Evolutionary conservation across 2,888 invertebrate species (phyloP).

Genomic region (Diaperis boleti): DNA sequence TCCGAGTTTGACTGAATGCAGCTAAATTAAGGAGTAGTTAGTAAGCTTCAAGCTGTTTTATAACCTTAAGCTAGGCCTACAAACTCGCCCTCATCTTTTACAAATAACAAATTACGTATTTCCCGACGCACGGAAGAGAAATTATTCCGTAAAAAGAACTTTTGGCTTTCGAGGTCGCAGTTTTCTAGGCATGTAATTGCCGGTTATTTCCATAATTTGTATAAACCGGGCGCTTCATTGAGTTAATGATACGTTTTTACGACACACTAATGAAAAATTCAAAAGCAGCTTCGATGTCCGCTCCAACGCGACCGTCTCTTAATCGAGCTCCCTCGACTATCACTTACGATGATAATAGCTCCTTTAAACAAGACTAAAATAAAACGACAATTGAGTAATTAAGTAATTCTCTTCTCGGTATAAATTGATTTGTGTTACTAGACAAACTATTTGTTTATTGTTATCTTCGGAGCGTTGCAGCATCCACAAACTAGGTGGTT

Average conservation of each 20-base stretch:
- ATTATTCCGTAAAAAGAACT: conserved; percentile 42
- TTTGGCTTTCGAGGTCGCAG: conserved; percentile 51
- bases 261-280: conserved; percentile 20
- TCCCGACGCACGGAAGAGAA: conserved; percentile 11
- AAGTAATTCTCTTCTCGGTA: conserved; percentile 29
- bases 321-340: conserved; percentile 32
- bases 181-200: conserved; percentile 47
- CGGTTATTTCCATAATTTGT: conserved; percentile 48
- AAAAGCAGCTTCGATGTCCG: neutral
- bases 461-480: conserved; percentile 19
- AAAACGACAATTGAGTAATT: conserved; percentile 41
- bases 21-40: too few species aligned
- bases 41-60: too few species aligned
- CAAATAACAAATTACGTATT: conserved; percentile 20
- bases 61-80: too few species aligned
- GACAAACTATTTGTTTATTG: conserved; percentile 17
- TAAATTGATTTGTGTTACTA: conserved; percentile 36
- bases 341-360: conserved; percentile 40
- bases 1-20: too few species aligned
- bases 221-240: conserved; percentile 37
- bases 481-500: conserved; percentile 24
- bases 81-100: too few species aligned
- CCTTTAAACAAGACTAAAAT: conserved; percentile 35
- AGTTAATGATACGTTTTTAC: conserved; percentile 39
- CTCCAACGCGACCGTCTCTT: conserved; percentile 7